phyloP scores from a whole-genome alignment of 1,140 invertebrate species.

The Drosophila insularis region DNA sequence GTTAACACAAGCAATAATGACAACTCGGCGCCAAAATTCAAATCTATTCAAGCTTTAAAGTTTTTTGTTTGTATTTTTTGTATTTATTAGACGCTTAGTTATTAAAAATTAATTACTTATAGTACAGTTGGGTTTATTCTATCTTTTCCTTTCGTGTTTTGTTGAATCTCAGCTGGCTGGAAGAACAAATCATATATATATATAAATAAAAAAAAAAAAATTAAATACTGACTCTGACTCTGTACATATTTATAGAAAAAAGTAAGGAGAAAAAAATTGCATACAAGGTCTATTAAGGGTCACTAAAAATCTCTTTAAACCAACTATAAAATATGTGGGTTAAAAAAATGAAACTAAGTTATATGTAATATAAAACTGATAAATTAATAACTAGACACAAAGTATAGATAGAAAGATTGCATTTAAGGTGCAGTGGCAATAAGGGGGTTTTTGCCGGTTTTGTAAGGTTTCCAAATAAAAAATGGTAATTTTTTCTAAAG shows the following conservation, averaged over 20 bases:
- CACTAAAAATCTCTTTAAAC: constrained; percentile 72
- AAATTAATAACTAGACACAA: constrained; percentile 72
- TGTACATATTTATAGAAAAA: constrained; percentile 17
- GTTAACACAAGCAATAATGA: not conserved
- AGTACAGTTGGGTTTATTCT: constrained; percentile 60
- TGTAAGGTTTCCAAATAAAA: constrained; percentile 6
- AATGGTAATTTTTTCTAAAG: not conserved
- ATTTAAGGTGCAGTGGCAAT: constrained; percentile 45
- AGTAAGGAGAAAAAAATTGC: not conserved
- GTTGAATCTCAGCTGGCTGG: constrained; percentile 77
- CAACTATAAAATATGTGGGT: constrained; percentile 54
- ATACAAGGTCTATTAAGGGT: constrained; percentile 8
- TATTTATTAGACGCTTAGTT: constrained; percentile 69
- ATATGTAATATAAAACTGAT: constrained; percentile 56
- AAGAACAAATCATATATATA: constrained; percentile 70
- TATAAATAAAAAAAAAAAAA: constrained; percentile 43
- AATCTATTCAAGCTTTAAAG: constrained; percentile 9
- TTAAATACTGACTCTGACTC: constrained; percentile 65
- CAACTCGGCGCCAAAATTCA: not conserved
- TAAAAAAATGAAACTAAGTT: constrained; percentile 72
- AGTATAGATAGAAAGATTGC: constrained; percentile 69
- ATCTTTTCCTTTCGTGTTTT: constrained; percentile 31
- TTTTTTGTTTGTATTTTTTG: constrained; percentile 27
- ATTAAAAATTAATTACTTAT: constrained; percentile 71
- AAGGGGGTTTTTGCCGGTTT: constrained; percentile 19